Evolutionary conservation across 1,140 invertebrate genomes (phyloP).

Genomic region (Macrocentrus cingulum): DNA sequence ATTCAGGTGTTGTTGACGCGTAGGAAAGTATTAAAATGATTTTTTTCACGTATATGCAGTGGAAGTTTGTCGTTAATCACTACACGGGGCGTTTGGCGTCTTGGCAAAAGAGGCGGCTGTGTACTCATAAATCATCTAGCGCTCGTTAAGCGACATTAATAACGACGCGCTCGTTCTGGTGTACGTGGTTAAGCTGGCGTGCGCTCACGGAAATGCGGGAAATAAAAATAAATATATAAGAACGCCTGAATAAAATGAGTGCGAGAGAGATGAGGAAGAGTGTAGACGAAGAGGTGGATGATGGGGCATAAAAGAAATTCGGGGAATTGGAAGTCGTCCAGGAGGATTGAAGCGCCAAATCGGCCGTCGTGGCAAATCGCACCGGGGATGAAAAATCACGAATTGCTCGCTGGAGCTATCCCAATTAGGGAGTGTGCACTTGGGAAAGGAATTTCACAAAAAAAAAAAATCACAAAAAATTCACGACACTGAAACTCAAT

Average conservation of each 20-base stretch:
- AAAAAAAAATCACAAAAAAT: constrained; percentile 4
- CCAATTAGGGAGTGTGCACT: constrained; percentile 23
- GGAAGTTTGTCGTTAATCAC: constrained; percentile 23
- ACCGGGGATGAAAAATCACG: constrained; percentile 18
- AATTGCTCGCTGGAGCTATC: constrained; percentile 22
- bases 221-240: constrained; percentile 19
- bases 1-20: no score
- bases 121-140: constrained; percentile 22
- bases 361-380: constrained; percentile 14
- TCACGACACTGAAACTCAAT: no score
- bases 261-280: constrained; percentile 3
- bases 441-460: background rate
- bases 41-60: background rate
- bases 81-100: constrained; percentile 13
- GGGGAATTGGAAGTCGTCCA: constrained; percentile 28
- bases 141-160: constrained; percentile 28
- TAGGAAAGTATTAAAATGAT: background rate
- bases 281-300: no score
- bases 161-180: constrained; percentile 4
- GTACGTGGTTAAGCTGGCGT: background rate
- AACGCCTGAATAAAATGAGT: background rate
- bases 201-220: background rate
- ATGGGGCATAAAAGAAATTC: constrained; percentile 11
- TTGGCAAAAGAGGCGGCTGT: constrained; percentile 16
- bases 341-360: constrained; percentile 25